Evolutionary conservation across 1,140 invertebrate genomes (phyloP).

Genomic region (Ditylenchus dipsaci): DNA sequence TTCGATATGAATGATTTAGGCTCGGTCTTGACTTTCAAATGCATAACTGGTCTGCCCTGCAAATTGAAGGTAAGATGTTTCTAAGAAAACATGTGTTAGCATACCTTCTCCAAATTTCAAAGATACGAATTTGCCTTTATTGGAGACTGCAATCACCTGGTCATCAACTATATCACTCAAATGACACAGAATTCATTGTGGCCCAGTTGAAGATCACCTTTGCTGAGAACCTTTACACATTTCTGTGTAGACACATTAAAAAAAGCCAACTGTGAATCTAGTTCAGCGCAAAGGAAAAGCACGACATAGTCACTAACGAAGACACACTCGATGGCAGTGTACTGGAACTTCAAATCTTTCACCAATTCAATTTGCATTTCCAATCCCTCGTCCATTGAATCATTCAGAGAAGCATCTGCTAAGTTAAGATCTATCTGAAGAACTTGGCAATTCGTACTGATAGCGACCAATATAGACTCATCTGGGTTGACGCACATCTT

Average conservation of each 20-base stretch:
- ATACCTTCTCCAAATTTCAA: neutral
- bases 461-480: neutral
- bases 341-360: neutral
- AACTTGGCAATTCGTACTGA: neutral
- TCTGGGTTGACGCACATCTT: neutral
- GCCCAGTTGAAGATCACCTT: neutral
- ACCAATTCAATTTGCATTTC: neutral
- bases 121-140: constrained; percentile 6
- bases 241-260: neutral
- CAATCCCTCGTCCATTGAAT: neutral
- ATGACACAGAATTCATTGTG: neutral
- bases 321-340: neutral
- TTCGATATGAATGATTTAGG: neutral
- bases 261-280: neutral
- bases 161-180: neutral
- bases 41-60: neutral
- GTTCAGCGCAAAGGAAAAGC: neutral
- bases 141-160: neutral
- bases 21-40: neutral
- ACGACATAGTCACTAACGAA: neutral
- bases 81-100: too few relatives aligned
- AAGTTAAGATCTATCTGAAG: neutral
- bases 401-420: neutral
- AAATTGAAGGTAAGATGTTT: neutral
- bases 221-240: neutral